Base-by-base conservation (phyloP, 2,888 invertebrate species). In the Hydropsyche betteni region DNA sequence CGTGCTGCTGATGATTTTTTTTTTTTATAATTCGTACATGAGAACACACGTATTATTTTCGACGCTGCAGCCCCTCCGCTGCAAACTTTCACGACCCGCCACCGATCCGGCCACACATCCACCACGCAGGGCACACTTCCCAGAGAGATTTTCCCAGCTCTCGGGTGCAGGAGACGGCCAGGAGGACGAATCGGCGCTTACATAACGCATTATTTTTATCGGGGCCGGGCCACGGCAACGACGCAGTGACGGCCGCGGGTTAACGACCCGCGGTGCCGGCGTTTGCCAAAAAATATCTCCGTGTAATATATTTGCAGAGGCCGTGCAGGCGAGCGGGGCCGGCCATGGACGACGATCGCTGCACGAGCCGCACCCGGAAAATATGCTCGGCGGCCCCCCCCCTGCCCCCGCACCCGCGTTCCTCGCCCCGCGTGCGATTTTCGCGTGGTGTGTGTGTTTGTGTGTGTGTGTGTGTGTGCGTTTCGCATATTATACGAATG, bases 161-260 rank as follows among this genome's bases (percentile, higher is more conserved):
- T 24, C 24, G 24, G 76, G 69, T 71, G 68, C 69, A 77, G 76
- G 77, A 75, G 77, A 74, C 33, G 64, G 44, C 44, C 75, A 64
- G 79, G 79, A 78, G 80, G 69, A 76, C 74, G 75, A 76, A 74
- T 74, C 76, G 69, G n/a, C 55, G 75, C 69, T 76, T 78, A 78
- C 79, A 79, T 77, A 79, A 77, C 74, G 75, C 76, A 79, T 78
- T 79, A 79, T 79, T 79, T 79, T 79, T 79, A 79, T 79, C 79
- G 64, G 64, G 64, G 16, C 24, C 16, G 14, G 58, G 58, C 36
- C 34, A 36, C 64, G 64, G 64, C 64, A 78, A 77, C 79, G 75
- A 76, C 75, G 77, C 77, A 74, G 74, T 77, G 77, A 75, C 77
- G 72, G 58, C 53, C 53, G 51, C 64, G 71, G 70, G 77, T 75